Base-by-base conservation (phyloP, 2,113 vertebrate species). In the Gila orcuttii region DNA sequence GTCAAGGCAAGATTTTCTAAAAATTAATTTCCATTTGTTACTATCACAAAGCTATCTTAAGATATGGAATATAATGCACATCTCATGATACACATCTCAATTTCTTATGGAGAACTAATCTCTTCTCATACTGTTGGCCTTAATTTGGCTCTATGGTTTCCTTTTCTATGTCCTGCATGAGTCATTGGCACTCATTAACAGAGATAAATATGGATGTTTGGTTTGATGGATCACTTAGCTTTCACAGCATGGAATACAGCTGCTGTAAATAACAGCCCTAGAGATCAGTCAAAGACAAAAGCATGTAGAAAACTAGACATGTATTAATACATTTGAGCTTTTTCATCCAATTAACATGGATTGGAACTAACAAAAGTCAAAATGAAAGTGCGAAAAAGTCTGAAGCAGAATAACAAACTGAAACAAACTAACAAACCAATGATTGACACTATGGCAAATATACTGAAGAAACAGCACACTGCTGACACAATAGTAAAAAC, bases 141-240 rank as follows among this genome's bases (percentile, higher is more conserved):
- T 71, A 55, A 82, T 82, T 52, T 83, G 21, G 3, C 59, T 52
- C 47, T 17, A 9, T 50, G 39, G 8, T 7, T 68, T 50, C 28
- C 19, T 69, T 17, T 71, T 52, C 6, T 8, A 36, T 55, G 81
- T 57, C 25, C 80, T 23, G 80, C 80, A 55, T 82, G 47, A 73
- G 21, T 83, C 68, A 83, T 28, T 57, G 31, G 33, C 21, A 36
- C 64, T 83, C 81, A 83, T 83, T 83, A 71, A 55, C 47, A 36
- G 81, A 73, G 81, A 83, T 83, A 59, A 73, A 57, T 57, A 9
- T 73, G 50, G 47, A 28, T 39, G 50, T 25, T 83, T 39, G 33
- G 3, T 57, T 69, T 74, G 50, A 74, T 73, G 50, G 50, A 73
- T 83, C 81, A 69, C 47, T 82, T 82, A 55, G 33, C 21, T 36